phyloP scores from a whole-genome alignment of 1,140 invertebrate species.

The Cylas formicarius region DNA sequence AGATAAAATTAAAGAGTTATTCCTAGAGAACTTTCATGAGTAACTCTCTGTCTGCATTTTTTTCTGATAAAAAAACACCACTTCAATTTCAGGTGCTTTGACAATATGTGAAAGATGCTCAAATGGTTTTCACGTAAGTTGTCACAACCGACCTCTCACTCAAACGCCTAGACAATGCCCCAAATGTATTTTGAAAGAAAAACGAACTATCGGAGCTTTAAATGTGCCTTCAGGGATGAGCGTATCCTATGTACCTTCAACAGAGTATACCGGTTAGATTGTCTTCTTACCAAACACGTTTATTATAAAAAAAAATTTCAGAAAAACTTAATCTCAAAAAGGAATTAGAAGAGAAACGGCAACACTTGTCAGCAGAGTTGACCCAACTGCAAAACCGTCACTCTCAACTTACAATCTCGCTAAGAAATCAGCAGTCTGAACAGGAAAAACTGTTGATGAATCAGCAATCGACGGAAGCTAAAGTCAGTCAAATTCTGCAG shows the following conservation, averaged over 20 bases:
- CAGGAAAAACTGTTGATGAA: slow-evolving; percentile 30
- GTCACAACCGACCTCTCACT: slow-evolving; percentile 42
- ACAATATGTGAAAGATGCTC: slow-evolving; percentile 46
- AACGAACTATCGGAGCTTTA: slow-evolving; percentile 19
- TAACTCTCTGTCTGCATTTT: too few relatives aligned
- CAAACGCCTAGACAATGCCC: slow-evolving; percentile 37
- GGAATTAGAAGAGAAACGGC: slow-evolving; percentile 36
- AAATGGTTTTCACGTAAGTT: slow-evolving; percentile 47
- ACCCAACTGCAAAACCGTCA: slow-evolving; percentile 37
- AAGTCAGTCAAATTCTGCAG: slow-evolving; percentile 35
- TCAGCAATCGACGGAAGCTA: slow-evolving; percentile 33
- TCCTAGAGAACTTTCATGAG: too few relatives aligned
- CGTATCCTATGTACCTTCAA: slow-evolving; percentile 30
- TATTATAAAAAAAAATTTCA: slow-evolving; percentile 21
- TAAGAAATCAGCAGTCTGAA: slow-evolving; percentile 34
- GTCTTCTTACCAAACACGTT: background rate
- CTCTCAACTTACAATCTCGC: slow-evolving; percentile 36
- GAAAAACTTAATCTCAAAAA: slow-evolving; percentile 39
- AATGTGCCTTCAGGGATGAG: slow-evolving; percentile 33
- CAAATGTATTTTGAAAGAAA: slow-evolving; percentile 33
- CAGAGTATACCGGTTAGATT: slow-evolving; percentile 34
- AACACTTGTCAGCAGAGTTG: slow-evolving; percentile 32
- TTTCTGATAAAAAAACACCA: too few relatives aligned
- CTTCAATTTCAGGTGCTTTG: slow-evolving; percentile 41
- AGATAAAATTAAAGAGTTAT: too few relatives aligned